Base-by-base conservation (phyloP, 2,888 invertebrate genomes). In the Keiferia lycopersicella region DNA sequence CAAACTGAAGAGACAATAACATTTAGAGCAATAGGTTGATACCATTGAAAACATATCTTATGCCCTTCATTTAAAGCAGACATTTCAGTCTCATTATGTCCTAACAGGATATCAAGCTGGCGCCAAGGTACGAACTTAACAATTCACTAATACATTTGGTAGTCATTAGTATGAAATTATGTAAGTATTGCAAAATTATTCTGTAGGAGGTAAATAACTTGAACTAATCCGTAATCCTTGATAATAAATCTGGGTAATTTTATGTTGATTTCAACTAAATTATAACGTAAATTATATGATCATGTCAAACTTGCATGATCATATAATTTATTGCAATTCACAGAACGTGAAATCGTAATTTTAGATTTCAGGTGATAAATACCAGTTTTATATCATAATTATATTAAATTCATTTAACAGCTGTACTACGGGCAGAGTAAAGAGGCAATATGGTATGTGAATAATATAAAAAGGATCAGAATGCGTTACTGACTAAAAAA, bases 1-100 rank as follows among this genome's bases (percentile, higher is more conserved):
- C 60, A 60, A 67, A 69, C 67, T 64, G 64, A 68, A 68, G 77
- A 83, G 78, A 86, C 86, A 86, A 84, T 84, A 77, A 80, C 30
- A 75, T 79, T 75, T 76, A 80, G 81, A 77, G 79, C 76, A 80
- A 77, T 77, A 78, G 71, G n/a, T 59, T 58, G 62, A 59, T 59
- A 56, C 60, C 69, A 63, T 68, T 20, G 68, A 71, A 69, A 63
- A 65, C 65, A 60, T 60, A 16, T 10, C 51, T 41, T 64, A 2
- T 45, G 4, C 2, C 2, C 51, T 22, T 51, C 22, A 20, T 12
- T 18, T 20, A 51, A 20, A 7, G 51, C 12, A 20, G 16, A 45
- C n/a, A 45, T 45, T 41, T 41, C 1, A 41, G 14, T 16, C 45
- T 45, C n/a, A 16, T 45, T n/a, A 16, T 45, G 8, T 45, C 16